These are phyloP conservation scores for Andinoacara biseriatus DNA, from an alignment of 2,113 vertebrate species.

Conservation along the genomic window DNA sequence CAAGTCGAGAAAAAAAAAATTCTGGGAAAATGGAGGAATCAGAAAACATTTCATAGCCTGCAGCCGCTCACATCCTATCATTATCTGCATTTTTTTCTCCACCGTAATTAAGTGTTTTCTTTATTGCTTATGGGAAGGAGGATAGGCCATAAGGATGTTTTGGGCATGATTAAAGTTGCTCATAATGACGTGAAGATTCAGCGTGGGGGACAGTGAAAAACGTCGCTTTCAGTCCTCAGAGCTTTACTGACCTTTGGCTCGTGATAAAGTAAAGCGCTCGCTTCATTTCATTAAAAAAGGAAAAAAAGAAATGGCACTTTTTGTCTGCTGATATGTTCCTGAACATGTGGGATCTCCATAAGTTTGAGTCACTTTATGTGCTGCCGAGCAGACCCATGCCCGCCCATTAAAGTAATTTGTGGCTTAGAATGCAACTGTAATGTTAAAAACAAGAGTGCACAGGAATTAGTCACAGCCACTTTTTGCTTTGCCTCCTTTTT, in stretches of 20 bases:
- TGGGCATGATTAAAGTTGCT: conserved; percentile 74
- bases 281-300: conserved; percentile 22
- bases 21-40: conserved; percentile 74
- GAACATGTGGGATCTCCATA: conserved; percentile 72
- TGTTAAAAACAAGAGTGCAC: conserved; percentile 73
- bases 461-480: conserved; percentile 49
- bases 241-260: conserved; percentile 64
- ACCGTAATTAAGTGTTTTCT: conserved; percentile 78
- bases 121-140: conserved; percentile 80
- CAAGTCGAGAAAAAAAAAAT: conserved; percentile 59
- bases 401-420: conserved; percentile 72
- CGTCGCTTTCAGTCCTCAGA: conserved; percentile 51
- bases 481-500: conserved; percentile 23
- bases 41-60: conserved; percentile 72
- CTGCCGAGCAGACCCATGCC: conserved; percentile 58
- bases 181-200: conserved; percentile 68
- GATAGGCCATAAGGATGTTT: conserved; percentile 72
- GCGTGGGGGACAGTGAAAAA: conserved; percentile 56
- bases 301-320: background rate
- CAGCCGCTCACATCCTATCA: conserved; percentile 77
- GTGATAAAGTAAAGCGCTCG: conserved; percentile 56
- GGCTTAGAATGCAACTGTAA: conserved; percentile 66
- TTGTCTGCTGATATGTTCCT: conserved; percentile 50
- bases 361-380: conserved; percentile 70
- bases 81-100: conserved; percentile 79